phyloP scores from a whole-genome alignment of 2,113 vertebrate species.

The Erythrocebus patas region DNA sequence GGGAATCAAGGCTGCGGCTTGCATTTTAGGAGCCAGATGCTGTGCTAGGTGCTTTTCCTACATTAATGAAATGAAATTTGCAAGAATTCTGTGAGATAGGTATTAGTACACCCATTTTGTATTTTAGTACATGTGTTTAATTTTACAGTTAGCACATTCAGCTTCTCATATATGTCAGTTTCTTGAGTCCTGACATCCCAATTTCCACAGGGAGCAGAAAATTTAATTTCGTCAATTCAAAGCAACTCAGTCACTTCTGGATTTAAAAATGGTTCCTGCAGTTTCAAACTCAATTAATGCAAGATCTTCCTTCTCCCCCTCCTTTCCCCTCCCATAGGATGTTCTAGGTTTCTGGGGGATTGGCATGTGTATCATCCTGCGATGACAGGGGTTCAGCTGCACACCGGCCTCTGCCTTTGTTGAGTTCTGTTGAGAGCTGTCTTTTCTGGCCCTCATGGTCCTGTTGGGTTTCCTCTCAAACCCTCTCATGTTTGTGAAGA shows the following conservation, averaged over 20 bases:
- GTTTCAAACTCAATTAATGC: neutral
- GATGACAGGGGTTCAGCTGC: neutral
- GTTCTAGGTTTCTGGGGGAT: neutral
- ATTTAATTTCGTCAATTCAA: neutral
- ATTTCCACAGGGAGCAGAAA: neutral
- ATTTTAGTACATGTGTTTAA: neutral
- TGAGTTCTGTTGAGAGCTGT: neutral
- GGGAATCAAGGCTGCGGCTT: neutral
- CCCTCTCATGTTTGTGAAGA: neutral
- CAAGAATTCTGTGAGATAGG: neutral
- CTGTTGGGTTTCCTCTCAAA: neutral
- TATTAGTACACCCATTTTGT: neutral
- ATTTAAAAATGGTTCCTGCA: neutral
- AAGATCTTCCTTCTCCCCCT: neutral
- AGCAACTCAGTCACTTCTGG: neutral
- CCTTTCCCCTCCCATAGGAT: neutral
- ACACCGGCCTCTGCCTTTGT: neutral
- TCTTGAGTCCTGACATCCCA: neutral
- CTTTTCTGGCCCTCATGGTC: neutral
- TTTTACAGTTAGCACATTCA: neutral
- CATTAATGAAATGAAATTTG: neutral
- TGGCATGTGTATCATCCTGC: neutral
- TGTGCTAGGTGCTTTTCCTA: neutral
- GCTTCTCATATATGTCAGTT: neutral
- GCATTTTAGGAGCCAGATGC: neutral